A percentile compares a stretch with the other conserved stretches of the same genome.
Evolutionary conservation across 2,113 vertebrate species (phyloP).

Genomic region (Gnathonemus echidnorhynchus): DNA sequence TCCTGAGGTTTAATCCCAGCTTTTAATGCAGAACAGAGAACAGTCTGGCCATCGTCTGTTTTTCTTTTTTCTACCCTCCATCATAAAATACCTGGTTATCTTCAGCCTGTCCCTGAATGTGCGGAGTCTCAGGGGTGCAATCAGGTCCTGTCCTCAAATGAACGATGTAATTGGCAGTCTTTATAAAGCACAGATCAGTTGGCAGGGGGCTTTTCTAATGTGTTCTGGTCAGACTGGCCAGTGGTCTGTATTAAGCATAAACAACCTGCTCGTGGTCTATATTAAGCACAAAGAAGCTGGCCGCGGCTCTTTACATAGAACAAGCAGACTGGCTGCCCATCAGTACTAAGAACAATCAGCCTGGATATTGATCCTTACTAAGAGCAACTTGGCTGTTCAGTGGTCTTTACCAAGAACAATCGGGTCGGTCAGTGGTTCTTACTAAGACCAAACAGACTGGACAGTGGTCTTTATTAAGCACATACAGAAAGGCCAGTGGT

Average conservation of each 20-base stretch:
- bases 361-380: not conserved
- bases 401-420: not conserved
- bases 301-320: not conserved
- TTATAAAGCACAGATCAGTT: not conserved
- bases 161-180: not conserved
- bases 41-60: constrained; percentile 45
- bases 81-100: constrained; percentile 41
- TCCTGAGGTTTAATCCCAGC: constrained; percentile 69
- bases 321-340: not conserved
- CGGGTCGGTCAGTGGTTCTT: not conserved
- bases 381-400: not conserved
- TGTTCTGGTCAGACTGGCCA: not conserved
- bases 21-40: constrained; percentile 67
- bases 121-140: constrained; percentile 28
- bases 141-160: not conserved
- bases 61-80: constrained; percentile 28
- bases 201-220: not conserved
- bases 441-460: not conserved
- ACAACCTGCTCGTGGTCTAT: not conserved
- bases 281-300: not conserved
- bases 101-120: constrained; percentile 34
- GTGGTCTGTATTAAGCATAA: not conserved
- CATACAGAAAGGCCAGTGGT: not conserved
- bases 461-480: not conserved
- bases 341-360: not conserved